Conservation (phyloP, 2,888 invertebrate species). For the Dione juno region DNA sequence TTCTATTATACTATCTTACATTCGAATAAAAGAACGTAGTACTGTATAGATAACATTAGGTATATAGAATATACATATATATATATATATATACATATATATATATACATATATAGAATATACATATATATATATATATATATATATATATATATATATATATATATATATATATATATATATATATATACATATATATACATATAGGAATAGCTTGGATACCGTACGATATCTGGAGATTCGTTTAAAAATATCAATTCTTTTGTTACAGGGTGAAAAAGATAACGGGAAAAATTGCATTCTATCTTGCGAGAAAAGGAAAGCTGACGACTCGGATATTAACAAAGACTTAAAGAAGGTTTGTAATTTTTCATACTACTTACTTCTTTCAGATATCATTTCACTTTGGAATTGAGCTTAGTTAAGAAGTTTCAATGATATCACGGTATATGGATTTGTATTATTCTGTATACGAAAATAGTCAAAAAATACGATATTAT, state of each 20-base stretch:
- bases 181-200: too few relatives aligned
- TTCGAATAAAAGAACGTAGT: not conserved
- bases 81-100: not conserved
- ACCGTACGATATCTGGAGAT: not conserved
- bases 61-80: not conserved
- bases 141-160: too few relatives aligned
- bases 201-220: not conserved
- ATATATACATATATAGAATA: too few relatives aligned
- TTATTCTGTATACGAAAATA: not conserved
- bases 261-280: conserved; percentile 84
- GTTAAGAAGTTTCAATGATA: not conserved
- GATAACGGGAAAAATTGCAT: conserved; percentile 85
- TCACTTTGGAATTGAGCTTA: not conserved
- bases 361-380: conserved; percentile 49
- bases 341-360: conserved; percentile 95
- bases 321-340: conserved; percentile 91
- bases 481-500: too few relatives aligned
- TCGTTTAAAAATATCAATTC: conserved; percentile 31
- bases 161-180: too few relatives aligned
- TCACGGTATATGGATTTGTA: not conserved
- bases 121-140: not conserved
- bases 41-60: not conserved
- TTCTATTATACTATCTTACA: conserved; percentile 13
- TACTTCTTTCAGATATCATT: conserved; percentile 5
- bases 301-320: conserved; percentile 89